Percentiles rank a stretch among this genome's conserved stretches.
Conservation (phyloP, 2,888 invertebrate genomes). For the Cheilosia vernalis region DNA sequence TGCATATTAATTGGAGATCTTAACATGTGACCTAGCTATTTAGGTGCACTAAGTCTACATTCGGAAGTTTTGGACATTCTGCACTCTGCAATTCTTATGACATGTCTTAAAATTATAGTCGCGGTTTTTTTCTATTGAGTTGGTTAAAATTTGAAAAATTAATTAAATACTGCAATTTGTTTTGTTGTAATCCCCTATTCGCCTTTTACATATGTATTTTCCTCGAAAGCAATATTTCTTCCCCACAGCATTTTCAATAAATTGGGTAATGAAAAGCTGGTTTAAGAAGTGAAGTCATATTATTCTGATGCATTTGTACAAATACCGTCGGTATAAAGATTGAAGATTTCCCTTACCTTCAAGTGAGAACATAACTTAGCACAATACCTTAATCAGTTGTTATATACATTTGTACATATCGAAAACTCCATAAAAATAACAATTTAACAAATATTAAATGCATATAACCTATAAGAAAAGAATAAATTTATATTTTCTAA, state of each 20-base stretch:
- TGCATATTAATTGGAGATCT: no score
- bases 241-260: conserved; percentile 22
- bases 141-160: no score
- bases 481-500: conserved; percentile 77
- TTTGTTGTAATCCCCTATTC: no score
- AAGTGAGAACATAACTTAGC: conserved; percentile 21
- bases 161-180: no score
- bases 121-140: no score
- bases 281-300: background rate
- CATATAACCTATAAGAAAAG: conserved; percentile 68
- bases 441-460: conserved; percentile 65
- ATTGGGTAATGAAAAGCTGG: conserved; percentile 21
- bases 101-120: no score
- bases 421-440: conserved; percentile 45
- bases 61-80: no score
- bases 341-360: background rate
- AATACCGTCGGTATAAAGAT: conserved; percentile 10
- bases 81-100: no score
- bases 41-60: no score
- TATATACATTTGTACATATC: conserved; percentile 73
- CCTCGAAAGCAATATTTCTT: conserved; percentile 21
- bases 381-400: conserved; percentile 27
- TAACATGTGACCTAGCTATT: no score
- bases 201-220: no score
- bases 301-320: conserved; percentile 11